Conservation (phyloP, 2,113 vertebrate species). For the Amphilophus citrinellus region DNA sequence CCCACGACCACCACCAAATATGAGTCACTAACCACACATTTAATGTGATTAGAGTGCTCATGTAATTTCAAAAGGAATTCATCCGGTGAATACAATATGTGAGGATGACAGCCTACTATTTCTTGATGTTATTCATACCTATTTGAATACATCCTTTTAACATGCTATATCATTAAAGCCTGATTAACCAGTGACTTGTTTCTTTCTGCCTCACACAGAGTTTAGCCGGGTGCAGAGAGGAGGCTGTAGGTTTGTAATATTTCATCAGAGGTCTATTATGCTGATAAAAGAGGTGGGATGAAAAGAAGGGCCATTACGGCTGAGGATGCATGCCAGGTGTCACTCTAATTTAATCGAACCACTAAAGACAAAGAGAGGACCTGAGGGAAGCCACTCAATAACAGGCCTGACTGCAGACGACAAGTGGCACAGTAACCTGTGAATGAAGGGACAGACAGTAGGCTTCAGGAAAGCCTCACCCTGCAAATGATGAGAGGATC, state of each 20-base stretch:
- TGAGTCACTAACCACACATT: constrained; percentile 46
- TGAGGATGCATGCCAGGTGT: constrained; percentile 67
- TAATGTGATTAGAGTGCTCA: constrained; percentile 40
- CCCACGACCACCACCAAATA: constrained; percentile 21
- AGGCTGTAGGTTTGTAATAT: constrained; percentile 48
- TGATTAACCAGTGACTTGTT: constrained; percentile 42
- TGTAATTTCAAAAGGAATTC: constrained; percentile 45
- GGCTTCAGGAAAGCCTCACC: constrained; percentile 8
- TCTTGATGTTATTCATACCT: constrained; percentile 39
- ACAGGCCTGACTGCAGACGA: constrained; percentile 61
- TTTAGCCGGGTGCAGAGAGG: constrained; percentile 36
- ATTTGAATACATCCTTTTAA: constrained; percentile 58
- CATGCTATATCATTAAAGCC: constrained; percentile 45
- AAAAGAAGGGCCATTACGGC: constrained; percentile 58
- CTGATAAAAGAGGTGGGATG: constrained; percentile 59
- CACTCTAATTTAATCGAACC: constrained; percentile 68
- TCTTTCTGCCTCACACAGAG: constrained; percentile 17
- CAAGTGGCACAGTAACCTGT: constrained; percentile 56
- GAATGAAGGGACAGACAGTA: constrained; percentile 45
- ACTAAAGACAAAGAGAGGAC: constrained; percentile 69
- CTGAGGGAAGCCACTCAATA: constrained; percentile 62
- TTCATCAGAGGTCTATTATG: constrained; percentile 66
- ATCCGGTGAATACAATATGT: constrained; percentile 27
- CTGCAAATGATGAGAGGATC: constrained; percentile 22
- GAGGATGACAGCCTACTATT: constrained; percentile 12